phyloP scores from a whole-genome alignment of 2,888 invertebrate genomes.

The Xestia rhomboidea region DNA sequence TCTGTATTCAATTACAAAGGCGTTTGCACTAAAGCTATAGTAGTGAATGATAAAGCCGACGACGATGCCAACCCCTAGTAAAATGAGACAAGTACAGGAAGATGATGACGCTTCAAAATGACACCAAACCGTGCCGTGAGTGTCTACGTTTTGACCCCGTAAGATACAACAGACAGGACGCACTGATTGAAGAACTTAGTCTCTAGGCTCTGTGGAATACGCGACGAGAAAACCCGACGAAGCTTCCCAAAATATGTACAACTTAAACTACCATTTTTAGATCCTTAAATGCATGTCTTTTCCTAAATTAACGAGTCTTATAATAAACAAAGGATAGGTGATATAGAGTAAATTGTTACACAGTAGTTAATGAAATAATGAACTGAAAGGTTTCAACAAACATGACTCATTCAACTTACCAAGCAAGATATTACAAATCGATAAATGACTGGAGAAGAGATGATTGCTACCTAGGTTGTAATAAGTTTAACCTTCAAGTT shows the following conservation, averaged over 20 bases:
- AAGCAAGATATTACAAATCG: slow-evolving; percentile 26
- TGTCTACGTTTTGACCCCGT: too few species aligned
- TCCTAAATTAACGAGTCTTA: neutral
- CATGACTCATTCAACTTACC: neutral
- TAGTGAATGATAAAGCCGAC: too few species aligned
- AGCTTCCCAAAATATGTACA: too few species aligned
- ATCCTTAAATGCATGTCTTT: neutral
- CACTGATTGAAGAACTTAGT: too few species aligned
- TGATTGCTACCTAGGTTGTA: slow-evolving; percentile 2
- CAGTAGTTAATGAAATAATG: neutral
- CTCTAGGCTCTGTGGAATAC: too few species aligned
- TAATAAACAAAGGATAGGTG: too few species aligned
- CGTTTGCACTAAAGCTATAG: neutral
- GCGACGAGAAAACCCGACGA: too few species aligned
- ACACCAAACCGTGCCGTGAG: too few species aligned
- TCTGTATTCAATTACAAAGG: neutral
- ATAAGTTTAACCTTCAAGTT: slow-evolving; percentile 25
- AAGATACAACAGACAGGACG: too few species aligned
- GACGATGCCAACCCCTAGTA: neutral
- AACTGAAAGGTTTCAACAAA: slow-evolving; percentile 6
- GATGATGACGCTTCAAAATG: too few species aligned
- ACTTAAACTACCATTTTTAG: neutral
- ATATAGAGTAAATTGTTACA: neutral
- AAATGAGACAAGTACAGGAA: neutral
- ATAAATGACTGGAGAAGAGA: neutral